A percentile compares a stretch with the other conserved stretches of the same genome.
Conservation (phyloP, 2,888 invertebrate genomes). For the Apantesis nais region DNA sequence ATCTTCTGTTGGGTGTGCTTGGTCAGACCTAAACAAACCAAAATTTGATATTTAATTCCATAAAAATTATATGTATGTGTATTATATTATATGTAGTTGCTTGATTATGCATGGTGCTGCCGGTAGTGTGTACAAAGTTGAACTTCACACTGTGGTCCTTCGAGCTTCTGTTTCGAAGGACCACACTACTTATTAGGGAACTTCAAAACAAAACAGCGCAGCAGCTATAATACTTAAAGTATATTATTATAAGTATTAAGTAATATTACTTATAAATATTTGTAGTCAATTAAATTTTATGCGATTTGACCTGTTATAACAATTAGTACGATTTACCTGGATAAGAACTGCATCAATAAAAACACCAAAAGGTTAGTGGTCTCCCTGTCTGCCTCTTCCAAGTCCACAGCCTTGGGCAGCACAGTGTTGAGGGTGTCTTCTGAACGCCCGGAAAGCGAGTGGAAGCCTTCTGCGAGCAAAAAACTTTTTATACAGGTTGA, state of each 20-base stretch:
- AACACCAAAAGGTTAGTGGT: slow-evolving; percentile 97
- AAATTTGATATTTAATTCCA: neutral
- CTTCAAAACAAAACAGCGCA: neutral
- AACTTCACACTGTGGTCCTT: neutral
- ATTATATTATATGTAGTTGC: neutral
- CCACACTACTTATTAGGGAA: neutral
- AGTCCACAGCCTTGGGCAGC: slow-evolving; percentile 94
- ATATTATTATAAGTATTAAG: too few species aligned
- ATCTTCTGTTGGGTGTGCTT: slow-evolving; percentile 95
- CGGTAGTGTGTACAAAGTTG: neutral
- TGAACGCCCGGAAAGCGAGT: slow-evolving; percentile 90
- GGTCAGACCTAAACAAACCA: slow-evolving; percentile 69
- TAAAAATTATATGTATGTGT: neutral
- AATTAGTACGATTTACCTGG: slow-evolving; percentile 69
- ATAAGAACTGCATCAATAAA: slow-evolving; percentile 98
- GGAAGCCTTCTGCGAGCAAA: slow-evolving; percentile 81
- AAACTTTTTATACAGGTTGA: slow-evolving; percentile 1
- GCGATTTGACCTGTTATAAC: neutral
- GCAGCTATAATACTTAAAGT: neutral
- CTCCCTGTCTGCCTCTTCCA: slow-evolving; percentile 97
- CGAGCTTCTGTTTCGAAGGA: neutral
- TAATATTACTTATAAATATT: neutral
- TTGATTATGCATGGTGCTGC: neutral
- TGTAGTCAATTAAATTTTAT: neutral
- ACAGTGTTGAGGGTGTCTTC: slow-evolving; percentile 93